phyloP scores from a whole-genome alignment of 2,888 invertebrate species.

The Eupithecia tripunctaria region DNA sequence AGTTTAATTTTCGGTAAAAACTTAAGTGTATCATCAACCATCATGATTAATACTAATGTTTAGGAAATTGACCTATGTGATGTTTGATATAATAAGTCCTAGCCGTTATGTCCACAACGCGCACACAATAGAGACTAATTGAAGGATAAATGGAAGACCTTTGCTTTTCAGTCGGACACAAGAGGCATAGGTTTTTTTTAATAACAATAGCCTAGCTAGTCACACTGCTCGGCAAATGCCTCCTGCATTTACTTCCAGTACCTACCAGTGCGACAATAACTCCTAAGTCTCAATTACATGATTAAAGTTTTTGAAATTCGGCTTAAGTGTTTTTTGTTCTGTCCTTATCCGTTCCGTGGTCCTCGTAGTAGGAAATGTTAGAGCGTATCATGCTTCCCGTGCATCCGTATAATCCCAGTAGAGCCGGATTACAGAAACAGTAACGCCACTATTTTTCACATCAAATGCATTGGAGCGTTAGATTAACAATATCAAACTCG shows the following conservation, averaged over 20 bases:
- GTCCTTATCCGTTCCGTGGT: neutral
- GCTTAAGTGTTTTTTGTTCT: no score
- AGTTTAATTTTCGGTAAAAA: no score
- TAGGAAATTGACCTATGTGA: neutral
- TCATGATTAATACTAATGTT: neutral
- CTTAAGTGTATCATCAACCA: no score
- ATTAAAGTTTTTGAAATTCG: no score
- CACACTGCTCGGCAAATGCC: no score
- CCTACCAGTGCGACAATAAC: no score
- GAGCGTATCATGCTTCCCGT: neutral
- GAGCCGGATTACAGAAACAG: neutral
- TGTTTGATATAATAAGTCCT: neutral
- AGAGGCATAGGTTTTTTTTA: neutral
- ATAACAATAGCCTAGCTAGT: neutral
- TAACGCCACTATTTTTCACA: neutral
- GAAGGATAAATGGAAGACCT: neutral
- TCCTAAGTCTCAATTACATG: no score
- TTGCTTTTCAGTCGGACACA: neutral
- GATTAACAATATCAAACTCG: neutral
- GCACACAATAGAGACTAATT: neutral
- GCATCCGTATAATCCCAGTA: neutral
- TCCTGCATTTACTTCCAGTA: no score
- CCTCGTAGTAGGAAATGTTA: neutral
- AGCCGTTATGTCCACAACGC: neutral
- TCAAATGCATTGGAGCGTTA: neutral